These are phyloP conservation scores for Ephydatia muelleri DNA, from an alignment of 37 sponge, comb jelly and placozoan genomes.

Conservation along the genomic window DNA sequence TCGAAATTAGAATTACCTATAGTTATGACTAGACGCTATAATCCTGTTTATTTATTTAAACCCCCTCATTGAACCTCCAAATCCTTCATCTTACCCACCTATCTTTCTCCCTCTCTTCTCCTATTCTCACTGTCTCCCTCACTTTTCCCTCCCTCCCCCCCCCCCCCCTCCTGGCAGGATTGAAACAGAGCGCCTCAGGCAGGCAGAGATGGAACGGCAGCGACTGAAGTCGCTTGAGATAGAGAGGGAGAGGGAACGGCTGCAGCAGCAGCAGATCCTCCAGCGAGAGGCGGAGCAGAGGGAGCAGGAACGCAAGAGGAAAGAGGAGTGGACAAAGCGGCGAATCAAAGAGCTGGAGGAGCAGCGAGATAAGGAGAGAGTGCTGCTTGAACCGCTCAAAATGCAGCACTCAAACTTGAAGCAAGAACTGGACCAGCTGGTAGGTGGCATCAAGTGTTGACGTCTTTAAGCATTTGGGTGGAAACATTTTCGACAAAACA, in stretches of 20 bases:
- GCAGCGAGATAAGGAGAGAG: constrained; percentile 48
- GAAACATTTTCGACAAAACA: not conserved
- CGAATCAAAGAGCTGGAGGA: constrained; percentile 49
- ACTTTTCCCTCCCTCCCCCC: not conserved
- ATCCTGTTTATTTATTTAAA: not conserved
- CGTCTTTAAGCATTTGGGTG: not conserved
- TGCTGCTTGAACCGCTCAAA: constrained; percentile 22
- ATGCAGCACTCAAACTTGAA: constrained; percentile 36
- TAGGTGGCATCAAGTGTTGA: too few species aligned
- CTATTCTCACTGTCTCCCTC: not conserved
- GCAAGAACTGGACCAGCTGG: constrained; percentile 30
- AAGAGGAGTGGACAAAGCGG: constrained; percentile 66
- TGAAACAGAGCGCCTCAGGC: constrained; percentile 37
- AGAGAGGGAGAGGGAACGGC: constrained; percentile 54
- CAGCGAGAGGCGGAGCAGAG: constrained; percentile 64
- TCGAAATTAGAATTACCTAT: not conserved
- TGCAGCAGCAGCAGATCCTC: constrained; percentile 38
- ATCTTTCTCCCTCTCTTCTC: constrained; percentile 10
- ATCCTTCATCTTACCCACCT: not conserved
- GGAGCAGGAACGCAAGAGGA: constrained; percentile 58
- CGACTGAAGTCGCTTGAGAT: constrained; percentile 56
- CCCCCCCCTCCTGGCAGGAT: not conserved
- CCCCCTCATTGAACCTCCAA: not conserved
- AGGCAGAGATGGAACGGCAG: constrained; percentile 72
- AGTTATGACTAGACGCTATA: not conserved